Evolutionary conservation across 2,113 vertebrate species (phyloP).

Genomic region (Lates calcarifer): DNA sequence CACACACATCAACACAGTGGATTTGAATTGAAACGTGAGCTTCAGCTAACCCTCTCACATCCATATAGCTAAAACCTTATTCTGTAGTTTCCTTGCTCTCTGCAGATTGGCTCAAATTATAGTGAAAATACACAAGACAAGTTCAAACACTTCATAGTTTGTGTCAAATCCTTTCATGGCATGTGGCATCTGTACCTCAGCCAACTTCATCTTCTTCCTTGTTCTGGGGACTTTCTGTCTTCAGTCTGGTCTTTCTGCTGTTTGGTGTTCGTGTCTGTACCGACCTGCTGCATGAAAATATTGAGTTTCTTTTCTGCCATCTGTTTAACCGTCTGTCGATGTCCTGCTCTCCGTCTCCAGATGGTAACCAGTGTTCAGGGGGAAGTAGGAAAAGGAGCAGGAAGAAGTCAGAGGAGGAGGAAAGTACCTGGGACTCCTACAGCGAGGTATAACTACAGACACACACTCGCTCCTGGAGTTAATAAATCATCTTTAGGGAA

Average conservation of each 20-base stretch:
- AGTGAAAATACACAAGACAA: too few species aligned
- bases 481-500: too few species aligned
- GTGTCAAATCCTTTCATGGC: too few species aligned
- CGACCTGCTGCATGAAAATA: not conserved
- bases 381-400: conserved; percentile 79
- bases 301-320: conserved; percentile 38
- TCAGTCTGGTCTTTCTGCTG: not conserved
- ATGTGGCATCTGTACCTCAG: too few species aligned
- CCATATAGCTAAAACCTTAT: too few species aligned
- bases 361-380: conserved; percentile 49
- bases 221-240: not conserved
- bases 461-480: not conserved
- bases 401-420: conserved; percentile 77
- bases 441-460: conserved; percentile 65
- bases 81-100: too few species aligned
- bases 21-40: too few species aligned
- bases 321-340: conserved; percentile 44
- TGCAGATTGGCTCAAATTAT: too few species aligned
- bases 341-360: conserved; percentile 40
- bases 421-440: conserved; percentile 75
- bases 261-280: not conserved
- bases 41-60: too few species aligned
- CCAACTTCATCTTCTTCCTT: not conserved
- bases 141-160: not conserved
- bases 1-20: not conserved